Evolutionary conservation across 2,113 vertebrate genomes (phyloP).

Genomic region (Herpetotheres cachinnans): DNA sequence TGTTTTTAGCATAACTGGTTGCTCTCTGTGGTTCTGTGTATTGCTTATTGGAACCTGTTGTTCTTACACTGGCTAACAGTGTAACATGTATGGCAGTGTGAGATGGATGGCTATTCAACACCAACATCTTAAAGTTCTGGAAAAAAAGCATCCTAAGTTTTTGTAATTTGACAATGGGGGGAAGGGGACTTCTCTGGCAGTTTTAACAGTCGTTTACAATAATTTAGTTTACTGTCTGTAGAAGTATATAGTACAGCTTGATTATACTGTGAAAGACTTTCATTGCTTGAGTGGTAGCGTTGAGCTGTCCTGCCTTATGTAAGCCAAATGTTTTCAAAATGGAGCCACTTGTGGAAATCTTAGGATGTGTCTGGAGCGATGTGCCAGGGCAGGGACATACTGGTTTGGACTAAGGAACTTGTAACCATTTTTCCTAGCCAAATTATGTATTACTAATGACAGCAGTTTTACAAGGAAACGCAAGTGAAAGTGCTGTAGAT

Average conservation of each 20-base stretch:
- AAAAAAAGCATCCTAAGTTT: not conserved
- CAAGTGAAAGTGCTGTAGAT: not conserved
- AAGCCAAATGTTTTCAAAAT: not conserved
- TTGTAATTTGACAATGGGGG: not conserved
- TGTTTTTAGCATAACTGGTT: not conserved
- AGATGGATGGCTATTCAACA: not conserved
- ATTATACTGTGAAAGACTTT: not conserved
- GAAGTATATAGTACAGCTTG: not conserved
- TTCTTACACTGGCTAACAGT: not conserved
- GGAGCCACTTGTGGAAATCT: not conserved
- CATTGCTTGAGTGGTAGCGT: not conserved
- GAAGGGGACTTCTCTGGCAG: not conserved
- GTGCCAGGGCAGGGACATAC: not conserved
- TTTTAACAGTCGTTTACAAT: not conserved
- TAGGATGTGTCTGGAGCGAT: not conserved
- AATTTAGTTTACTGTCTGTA: not conserved
- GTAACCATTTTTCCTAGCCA: not conserved
- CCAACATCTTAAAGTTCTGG: not conserved
- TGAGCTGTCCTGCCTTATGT: not conserved
- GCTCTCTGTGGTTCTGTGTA: not conserved
- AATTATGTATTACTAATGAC: conserved; percentile 35
- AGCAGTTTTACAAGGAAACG: not conserved
- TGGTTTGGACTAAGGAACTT: conserved; percentile 21
- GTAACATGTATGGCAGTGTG: not conserved
- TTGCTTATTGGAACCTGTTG: not conserved